phyloP scores from a whole-genome alignment of 2,113 vertebrate genomes.

The Sceloporus undulatus region DNA sequence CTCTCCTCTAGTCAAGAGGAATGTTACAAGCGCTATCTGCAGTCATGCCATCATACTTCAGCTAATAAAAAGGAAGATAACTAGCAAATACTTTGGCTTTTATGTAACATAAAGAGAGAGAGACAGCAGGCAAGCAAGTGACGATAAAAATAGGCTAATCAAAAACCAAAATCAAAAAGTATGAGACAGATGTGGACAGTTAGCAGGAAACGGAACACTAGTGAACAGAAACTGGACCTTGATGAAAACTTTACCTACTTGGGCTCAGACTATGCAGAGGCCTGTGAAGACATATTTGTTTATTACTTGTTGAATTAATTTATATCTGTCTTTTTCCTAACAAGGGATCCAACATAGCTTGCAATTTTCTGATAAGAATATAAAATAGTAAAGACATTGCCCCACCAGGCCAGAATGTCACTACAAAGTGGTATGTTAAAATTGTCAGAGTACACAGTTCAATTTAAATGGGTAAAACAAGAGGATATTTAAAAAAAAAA shows the following conservation, averaged over 20 bases:
- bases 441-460: too few species aligned
- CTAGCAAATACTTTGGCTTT: not conserved
- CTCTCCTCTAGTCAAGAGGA: slow-evolving; percentile 17
- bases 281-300: not conserved
- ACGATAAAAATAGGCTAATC: not conserved
- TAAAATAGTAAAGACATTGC: not conserved
- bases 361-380: not conserved
- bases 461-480: too few species aligned
- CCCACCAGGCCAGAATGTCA: too few species aligned
- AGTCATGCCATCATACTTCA: not conserved
- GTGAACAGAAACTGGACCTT: not conserved
- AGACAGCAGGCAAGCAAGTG: not conserved
- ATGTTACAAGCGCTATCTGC: slow-evolving; percentile 3
- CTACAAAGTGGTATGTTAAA: too few species aligned
- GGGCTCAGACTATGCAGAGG: not conserved
- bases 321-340: too few species aligned
- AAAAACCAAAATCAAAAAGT: not conserved
- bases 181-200: not conserved
- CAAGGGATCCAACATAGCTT: too few species aligned
- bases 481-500: too few species aligned
- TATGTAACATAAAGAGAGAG: not conserved
- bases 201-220: not conserved
- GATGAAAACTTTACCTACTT: not conserved
- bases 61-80: slow-evolving; percentile 12
- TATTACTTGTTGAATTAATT: too few species aligned